Evolutionary conservation across 2,113 vertebrate species (phyloP).

Genomic region (Ptychochromis oligacanthus): DNA sequence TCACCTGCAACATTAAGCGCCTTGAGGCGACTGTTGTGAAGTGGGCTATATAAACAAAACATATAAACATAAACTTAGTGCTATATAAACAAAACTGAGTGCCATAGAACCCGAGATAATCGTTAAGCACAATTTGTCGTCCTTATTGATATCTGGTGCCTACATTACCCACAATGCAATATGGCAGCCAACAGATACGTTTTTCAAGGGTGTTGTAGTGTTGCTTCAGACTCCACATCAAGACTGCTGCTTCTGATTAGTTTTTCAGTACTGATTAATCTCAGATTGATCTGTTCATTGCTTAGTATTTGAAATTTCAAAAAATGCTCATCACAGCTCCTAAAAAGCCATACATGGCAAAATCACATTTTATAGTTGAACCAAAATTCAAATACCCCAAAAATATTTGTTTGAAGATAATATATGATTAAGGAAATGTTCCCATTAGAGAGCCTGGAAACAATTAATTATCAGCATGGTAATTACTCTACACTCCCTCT

Average conservation of each 20-base stretch:
- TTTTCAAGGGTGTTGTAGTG: fast-evolving
- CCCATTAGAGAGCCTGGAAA: background rate
- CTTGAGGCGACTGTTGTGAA: background rate
- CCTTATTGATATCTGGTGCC: background rate
- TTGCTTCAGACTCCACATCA: background rate
- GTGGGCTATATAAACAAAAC: background rate
- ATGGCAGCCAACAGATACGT: background rate
- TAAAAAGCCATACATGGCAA: background rate
- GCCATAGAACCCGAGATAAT: no score
- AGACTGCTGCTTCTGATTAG: background rate
- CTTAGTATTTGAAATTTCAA: background rate
- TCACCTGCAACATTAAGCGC: background rate
- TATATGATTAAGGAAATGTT: background rate
- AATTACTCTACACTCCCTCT: background rate
- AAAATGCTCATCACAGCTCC: background rate
- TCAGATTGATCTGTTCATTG: no score
- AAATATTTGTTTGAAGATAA: background rate
- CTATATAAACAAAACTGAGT: no score
- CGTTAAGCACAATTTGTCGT: no score
- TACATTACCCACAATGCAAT: background rate
- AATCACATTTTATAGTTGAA: background rate
- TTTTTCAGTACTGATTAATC: background rate
- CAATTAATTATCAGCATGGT: background rate
- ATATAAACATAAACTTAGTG: no score
- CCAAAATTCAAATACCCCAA: background rate